Base-by-base conservation (phyloP, 1,140 invertebrate species). In the Drosophila tristis region DNA sequence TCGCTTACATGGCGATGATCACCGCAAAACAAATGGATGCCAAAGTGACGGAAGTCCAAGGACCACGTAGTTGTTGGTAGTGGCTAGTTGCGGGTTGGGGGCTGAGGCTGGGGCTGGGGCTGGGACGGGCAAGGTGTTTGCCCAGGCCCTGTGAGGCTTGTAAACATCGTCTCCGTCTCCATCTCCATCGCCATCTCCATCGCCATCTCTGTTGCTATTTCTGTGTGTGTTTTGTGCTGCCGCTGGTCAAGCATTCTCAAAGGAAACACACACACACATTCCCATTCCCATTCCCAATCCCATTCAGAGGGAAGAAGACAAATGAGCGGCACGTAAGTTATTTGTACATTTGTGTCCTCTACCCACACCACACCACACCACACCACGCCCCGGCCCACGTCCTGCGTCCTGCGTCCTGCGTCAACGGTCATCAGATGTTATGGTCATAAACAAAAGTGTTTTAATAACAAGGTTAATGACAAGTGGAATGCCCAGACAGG, bases 381-480 rank as follows among this genome's bases (percentile, higher is more conserved):
- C 16, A 1, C 16, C 16, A 16, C 16, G 20, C 1, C 20, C 20
- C 20, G 20, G 20, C 20, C 20, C 20, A 20, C 20, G 2, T 2
- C 20, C 20, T 20, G 2, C 20, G 16, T n/a, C 16, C 16, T 1
- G 1, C 16, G 16, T 20, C 20, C 20, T 20, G 20, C 20, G 20
- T 20, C 20, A 20, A 20, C 9, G 73, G 63, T 79, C 89, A 90
- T 89, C 87, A 90, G 87, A 91, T 90, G 87, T 91, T 90, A 80
- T 87, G 82, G 89, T 53, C 89, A 91, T 78, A 80, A 87, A 89
- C 79, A 90, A 91, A 91, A 90, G 87, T 90, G 87, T 89, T 90
- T 89, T 87, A 84, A 90, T 90, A 90, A 90, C 89, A 90, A 90
- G 87, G 82, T 90, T 90, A 90, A 90, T 90, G 87, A 90, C 87